Evolutionary conservation across 1,140 invertebrate genomes (phyloP), one percentile per base, ranked within the genome.

Genomic region (Ectropis grisescens): DNA sequence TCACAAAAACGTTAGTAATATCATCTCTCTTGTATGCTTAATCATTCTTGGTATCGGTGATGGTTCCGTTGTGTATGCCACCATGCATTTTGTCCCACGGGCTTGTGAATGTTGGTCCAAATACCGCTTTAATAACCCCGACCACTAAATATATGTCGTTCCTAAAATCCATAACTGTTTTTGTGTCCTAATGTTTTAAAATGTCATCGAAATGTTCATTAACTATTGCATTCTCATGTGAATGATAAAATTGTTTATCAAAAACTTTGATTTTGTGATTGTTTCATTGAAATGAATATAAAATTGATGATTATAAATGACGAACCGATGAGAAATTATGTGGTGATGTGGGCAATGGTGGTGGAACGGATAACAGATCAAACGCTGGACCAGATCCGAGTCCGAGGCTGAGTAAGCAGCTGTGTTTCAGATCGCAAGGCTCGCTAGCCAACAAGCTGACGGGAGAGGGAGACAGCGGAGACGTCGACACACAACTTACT

Each of bases 401-500:
- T 71, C 75, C 81, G 80, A 82, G 79, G 71, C 72, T 83, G 82
- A 83, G 81, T 82, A 82, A 82, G 82, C 81, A 82, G 79, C 72
- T 83, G 68, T 82, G 82, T 82, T 83, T 90, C 86, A 93, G 91
- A 83, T 93, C 91, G 38, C 94, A 96, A 88, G 91, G 93, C 61
- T 96, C 96, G 49, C 86, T 98, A 68, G 93, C 92, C 37, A 81
- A 81, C 60, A 97, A 97, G 84, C 82, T 95, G 75, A 81, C 74
- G 6, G 76, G 76, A 3, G 96, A 98, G 82, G 91, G 90, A 28
- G 92, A 97, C 71, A 91, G 92, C 16, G 95, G 94, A 28, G 95
- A 97, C 72, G 92, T 90, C 53, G 93, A 95, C 74, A 91, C 93
- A 22, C 93, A 94, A 66, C 85, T 98, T 27, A 95, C 93, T 31